Conservation (phyloP, 92 coral and sea anemone species). For the Zoanthus solanderi region DNA sequence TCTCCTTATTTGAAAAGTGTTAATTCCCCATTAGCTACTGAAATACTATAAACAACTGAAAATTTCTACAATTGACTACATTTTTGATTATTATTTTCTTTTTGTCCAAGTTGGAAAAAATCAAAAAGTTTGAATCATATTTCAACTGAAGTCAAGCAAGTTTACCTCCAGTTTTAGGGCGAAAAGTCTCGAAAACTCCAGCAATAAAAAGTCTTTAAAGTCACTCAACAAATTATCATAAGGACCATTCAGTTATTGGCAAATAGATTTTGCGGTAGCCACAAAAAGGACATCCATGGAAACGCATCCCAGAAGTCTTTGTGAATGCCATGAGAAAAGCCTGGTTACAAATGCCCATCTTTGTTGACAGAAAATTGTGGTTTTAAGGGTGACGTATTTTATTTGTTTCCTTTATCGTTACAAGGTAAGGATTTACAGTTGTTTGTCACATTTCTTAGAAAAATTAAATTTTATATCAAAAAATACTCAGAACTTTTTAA, state of each 20-base stretch:
- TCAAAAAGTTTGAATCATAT: background rate
- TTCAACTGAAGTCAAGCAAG: too few relatives aligned
- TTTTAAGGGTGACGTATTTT: background rate
- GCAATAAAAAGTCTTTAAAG: too few relatives aligned
- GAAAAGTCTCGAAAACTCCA: too few relatives aligned
- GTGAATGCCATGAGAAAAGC: conserved; percentile 22
- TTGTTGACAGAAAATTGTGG: background rate
- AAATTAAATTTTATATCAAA: too few relatives aligned
- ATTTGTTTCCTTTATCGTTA: background rate
- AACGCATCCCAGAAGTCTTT: conserved; percentile 42
- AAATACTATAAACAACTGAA: background rate
- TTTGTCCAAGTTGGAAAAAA: background rate
- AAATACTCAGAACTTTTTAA: too few relatives aligned
- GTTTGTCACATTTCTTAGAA: background rate
- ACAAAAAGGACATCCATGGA: conserved; percentile 26
- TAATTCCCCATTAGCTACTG: background rate
- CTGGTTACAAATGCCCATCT: conserved; percentile 13
- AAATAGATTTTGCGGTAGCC: background rate
- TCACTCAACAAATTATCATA: too few relatives aligned
- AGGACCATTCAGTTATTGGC: background rate
- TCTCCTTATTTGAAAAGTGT: background rate
- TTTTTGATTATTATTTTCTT: background rate
- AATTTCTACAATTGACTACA: background rate
- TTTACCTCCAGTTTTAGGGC: too few relatives aligned
- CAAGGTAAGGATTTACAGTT: background rate